Evolutionary conservation across 2,797 vertebrate genomes (phyloP), one percentile per base, ranked within the genome.

Genomic region (Amniataba percoides): DNA sequence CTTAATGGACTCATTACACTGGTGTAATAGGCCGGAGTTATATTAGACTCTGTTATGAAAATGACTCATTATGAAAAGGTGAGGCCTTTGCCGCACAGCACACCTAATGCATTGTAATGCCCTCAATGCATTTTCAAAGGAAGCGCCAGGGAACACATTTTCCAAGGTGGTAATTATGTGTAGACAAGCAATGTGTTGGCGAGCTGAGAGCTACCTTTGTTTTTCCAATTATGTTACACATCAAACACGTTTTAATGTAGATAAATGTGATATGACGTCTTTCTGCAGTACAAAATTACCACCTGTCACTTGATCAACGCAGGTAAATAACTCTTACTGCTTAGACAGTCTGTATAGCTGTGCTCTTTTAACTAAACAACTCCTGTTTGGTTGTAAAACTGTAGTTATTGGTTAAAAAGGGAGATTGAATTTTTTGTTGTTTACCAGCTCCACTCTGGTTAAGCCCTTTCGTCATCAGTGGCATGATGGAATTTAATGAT

Each of bases 1-100:
- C 64, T 80, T 89, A 88, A 91, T 89, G 84, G 83, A 78, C 69
- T 79, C 75, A 85, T 88, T 88, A 81, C 31, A 18, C 49, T 74
- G 86, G 79, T 80, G 74, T 77, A 85, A 89, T 71, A 80, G 71
- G 68, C 80, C 71, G 58, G 69, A 87, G 70, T 72, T 69, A 11
- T 77, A 83, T 81, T 73, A 71, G 61, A 64, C 66, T 77, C 48
- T 49, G 80, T 88, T 83, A 78, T 91, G 71, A 80, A 83, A 87
- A 80, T 81, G 71, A 81, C 14, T 90, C 85, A 87, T 91, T 72
- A 77, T 80, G 51, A 81, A 82, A 71, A 74, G 60, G 68, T 89
- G 82, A 68, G 61, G 61, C 74, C 72, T 79, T 58, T 76, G 84
- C 83, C 18, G 69, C 58, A 2, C 73, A 73, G 78, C 40, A 80